Base-by-base conservation (phyloP, 2,888 invertebrate species). In the Hirtodrosophila histrioides region DNA sequence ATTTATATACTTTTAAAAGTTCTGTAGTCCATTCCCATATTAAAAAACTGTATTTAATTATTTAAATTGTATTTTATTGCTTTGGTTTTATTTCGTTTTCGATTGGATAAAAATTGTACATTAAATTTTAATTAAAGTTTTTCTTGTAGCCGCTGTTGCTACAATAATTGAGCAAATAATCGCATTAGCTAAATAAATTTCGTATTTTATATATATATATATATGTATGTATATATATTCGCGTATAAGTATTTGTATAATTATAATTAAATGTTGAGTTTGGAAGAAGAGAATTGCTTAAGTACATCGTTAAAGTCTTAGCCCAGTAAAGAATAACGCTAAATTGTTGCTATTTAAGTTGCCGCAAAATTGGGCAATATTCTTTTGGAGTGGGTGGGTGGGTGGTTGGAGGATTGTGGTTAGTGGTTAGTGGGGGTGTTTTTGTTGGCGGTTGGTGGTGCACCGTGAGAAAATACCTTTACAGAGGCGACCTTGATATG, bases 31-130 rank as follows among this genome's bases (percentile, higher is more conserved):
- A 17, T 4, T 10, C 5, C 9, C 8, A 12, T 2, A 12, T 23
- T 39, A 0, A 2, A 49, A 4, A 11, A 10, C 3, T 11, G 37
- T 29, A 1, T 12, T 23, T 7, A 8, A 24, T 41, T 6, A 31
- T 39, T 60, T 48, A 39, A 51, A 45, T 55, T 35, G 17, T 43
- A 24, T 63, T 57, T 56, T 57, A 56, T 56, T 55, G 46, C 17
- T 44, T 62, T 33, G 53, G 39, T 45, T 55, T 43, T 36, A 43
- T 65, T 63, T 62, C 7, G 31, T 49, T 48, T 67, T 55, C 23
- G 64, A 57, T 60, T 66, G 63, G 57, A 86, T 82, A 86, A 82
- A 86, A 86, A 86, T 80, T 77, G 10, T 78, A 80, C 78, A 78
- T 70, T 78, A 84, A 70, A 80, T 73, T 69, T 51, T 81, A 78